Evolutionary conservation across 2,888 invertebrate genomes (phyloP), one percentile per base, ranked within the genome.

Genomic region (Didymodactylos carnosus): DNA sequence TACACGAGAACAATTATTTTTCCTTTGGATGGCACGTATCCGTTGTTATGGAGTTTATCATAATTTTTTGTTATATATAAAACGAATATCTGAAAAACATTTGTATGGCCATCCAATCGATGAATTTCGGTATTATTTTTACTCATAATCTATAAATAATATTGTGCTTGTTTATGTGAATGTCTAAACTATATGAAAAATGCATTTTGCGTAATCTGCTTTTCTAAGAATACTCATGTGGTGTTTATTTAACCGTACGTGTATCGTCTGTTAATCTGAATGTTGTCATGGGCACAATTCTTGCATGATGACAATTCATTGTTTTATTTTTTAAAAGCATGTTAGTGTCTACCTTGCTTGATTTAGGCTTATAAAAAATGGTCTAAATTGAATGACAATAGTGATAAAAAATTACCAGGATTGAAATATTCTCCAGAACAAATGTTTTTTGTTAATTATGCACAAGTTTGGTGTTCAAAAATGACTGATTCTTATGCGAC

Each of bases 361-460:
- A 35, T 62, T 1, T 39, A 75, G 79, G 49, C 77, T 81, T 62
- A 81, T 69, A 13, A 13, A 41, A 62, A 69, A 69, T 75, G 72
- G 72, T 39, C 39, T 19, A 27, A 39, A 51, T 39, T 35, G 35
- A 69, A 72, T 27, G 69, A 69, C 39, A 62, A 71, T 29, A 3
- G 16, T 25, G 75, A 75, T 39, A n/a, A 27, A 25, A 39, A 46
- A 27, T 69, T 75, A 51, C 75, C 75, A 6, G 75, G 75, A 23
- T 70, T 75, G 41, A 14, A 51, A 35, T 75, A 72, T 23, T 71
- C 80, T 4, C 80, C 81, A 72, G 81, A 84, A 53, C 85, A 84
- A 77, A 78, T 84, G 40, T 84, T 84, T 79, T 84, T 84, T 79
- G 78, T 84, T 39, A 82, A 81, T 77, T 84, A 89, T 0, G 89